phyloP scores from a whole-genome alignment of 2,797 vertebrate species.

The Melanotaenia boesemani region DNA sequence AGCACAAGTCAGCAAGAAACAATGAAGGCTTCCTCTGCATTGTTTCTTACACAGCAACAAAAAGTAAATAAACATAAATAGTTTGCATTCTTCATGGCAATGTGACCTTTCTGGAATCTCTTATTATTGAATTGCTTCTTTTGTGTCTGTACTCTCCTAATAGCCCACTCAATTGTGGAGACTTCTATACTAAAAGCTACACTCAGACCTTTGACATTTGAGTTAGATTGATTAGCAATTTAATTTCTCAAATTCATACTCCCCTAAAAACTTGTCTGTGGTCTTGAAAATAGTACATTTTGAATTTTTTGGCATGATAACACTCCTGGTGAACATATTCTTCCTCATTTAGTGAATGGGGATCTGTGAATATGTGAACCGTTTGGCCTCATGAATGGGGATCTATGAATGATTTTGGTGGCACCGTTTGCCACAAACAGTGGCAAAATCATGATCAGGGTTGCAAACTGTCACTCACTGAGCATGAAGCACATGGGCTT shows the following conservation, averaged over 20 bases:
- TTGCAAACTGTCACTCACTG: no score
- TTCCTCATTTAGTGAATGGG: no score
- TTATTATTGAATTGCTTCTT: neutral
- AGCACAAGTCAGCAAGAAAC: conserved; percentile 9
- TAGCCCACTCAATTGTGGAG: neutral
- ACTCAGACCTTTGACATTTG: neutral
- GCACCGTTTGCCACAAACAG: neutral
- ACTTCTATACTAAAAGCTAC: neutral
- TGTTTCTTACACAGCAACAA: neutral
- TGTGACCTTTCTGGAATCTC: conserved; percentile 5
- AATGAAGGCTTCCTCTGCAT: neutral
- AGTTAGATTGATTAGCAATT: neutral
- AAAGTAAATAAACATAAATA: conserved; percentile 13
- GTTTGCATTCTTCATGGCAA: conserved; percentile 31
- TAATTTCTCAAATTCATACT: neutral
- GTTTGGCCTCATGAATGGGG: no score
- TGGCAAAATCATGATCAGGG: no score
- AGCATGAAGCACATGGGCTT: no score
- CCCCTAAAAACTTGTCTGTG: neutral
- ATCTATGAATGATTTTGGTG: no score
- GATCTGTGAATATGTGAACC: neutral
- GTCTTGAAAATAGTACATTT: neutral
- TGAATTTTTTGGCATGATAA: no score
- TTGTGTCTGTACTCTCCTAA: neutral
- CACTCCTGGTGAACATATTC: no score